Evolutionary conservation across 2,888 invertebrate genomes (phyloP).

Genomic region (Calameuta idolon): DNA sequence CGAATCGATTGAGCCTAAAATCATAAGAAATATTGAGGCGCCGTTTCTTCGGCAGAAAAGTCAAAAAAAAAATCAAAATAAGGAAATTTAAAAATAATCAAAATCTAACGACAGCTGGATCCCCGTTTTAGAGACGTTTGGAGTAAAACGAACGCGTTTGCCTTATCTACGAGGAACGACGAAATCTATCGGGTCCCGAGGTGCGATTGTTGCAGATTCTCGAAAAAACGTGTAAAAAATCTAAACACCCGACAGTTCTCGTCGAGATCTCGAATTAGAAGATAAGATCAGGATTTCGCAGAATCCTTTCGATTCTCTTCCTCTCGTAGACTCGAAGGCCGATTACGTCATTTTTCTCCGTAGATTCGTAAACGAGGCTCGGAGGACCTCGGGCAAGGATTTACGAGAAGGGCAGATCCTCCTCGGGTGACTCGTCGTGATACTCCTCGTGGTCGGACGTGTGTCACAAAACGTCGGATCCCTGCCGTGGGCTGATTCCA

Average conservation of each 20-base stretch:
- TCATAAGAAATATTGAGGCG: no score
- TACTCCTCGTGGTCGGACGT: slow-evolving; percentile 68
- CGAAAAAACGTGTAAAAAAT: slow-evolving; percentile 37
- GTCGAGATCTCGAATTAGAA: slow-evolving; percentile 10
- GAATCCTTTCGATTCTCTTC: no score
- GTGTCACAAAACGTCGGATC: slow-evolving; percentile 66
- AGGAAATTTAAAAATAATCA: no score
- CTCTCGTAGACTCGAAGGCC: neutral
- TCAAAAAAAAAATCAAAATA: no score
- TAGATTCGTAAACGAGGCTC: neutral
- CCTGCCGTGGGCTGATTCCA: slow-evolving; percentile 64
- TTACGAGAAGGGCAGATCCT: slow-evolving; percentile 65
- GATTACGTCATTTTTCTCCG: slow-evolving; percentile 15
- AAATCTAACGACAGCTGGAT: no score
- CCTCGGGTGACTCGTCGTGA: slow-evolving; percentile 65
- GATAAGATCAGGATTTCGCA: neutral
- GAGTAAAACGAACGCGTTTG: no score
- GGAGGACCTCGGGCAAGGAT: slow-evolving; percentile 24
- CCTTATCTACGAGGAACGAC: no score
- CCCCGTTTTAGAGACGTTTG: no score
- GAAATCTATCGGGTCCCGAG: no score
- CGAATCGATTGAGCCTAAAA: neutral
- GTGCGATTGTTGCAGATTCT: no score
- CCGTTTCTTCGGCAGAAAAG: no score
- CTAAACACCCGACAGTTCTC: slow-evolving; percentile 24